Evolutionary conservation across 2,113 vertebrate genomes (phyloP).

Genomic region (Marmota flaviventris): DNA sequence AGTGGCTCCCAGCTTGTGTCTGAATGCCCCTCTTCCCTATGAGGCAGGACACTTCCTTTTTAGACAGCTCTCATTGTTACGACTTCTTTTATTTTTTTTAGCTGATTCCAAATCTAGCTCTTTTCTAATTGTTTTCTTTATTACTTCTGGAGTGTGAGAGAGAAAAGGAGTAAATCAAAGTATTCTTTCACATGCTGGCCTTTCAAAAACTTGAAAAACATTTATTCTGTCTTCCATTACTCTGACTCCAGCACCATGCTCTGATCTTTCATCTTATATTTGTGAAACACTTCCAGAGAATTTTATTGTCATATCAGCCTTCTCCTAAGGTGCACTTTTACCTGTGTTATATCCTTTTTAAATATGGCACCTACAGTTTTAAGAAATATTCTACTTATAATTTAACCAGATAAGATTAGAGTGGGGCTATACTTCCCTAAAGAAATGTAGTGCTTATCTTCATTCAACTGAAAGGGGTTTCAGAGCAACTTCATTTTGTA

Average conservation of each 20-base stretch:
- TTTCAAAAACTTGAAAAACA: constrained; percentile 2
- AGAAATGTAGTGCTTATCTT: background rate
- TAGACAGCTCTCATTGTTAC: background rate
- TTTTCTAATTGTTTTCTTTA: background rate
- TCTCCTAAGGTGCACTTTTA: background rate
- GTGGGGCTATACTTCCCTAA: background rate
- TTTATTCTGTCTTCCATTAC: background rate
- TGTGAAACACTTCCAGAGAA: background rate
- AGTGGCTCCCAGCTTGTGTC: background rate
- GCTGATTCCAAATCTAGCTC: background rate
- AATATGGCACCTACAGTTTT: background rate
- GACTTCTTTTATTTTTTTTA: background rate
- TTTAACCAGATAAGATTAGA: background rate
- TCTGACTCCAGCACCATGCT: background rate
- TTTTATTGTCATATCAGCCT: background rate
- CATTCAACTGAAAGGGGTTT: background rate
- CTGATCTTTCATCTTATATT: background rate
- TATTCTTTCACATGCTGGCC: background rate
- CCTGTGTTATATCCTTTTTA: background rate
- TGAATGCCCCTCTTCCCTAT: background rate
- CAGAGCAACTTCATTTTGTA: background rate
- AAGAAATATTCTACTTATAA: background rate
- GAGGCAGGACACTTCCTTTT: background rate
- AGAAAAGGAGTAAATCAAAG: background rate
- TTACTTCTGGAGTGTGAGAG: background rate